Evolutionary conservation across 2,113 vertebrate genomes (phyloP), one percentile per base, ranked within the genome.

Genomic region (Oreochromis spilurus): DNA sequence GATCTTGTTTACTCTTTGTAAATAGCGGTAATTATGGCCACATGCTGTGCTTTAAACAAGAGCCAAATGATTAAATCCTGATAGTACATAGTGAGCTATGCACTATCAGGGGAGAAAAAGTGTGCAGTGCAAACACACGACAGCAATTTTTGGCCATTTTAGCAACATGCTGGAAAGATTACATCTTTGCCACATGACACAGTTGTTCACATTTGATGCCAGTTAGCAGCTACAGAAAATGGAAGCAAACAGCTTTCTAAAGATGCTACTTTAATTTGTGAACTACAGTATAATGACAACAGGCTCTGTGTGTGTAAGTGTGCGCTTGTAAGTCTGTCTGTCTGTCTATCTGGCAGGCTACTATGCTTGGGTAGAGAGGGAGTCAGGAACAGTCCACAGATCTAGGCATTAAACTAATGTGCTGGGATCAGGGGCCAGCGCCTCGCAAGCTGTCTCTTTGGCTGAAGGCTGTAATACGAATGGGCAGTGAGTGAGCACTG

Each of bases 401-500:
- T 94, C 92, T 93, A 92, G 88, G 90, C 93, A 94, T 95, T 96
- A 95, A 96, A 94, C 92, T 93, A 96, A 96, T 96, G 93, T 92
- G 93, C 92, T 87, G 93, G 93, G 95, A 96, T 94, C 95, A 93
- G 90, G 93, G 94, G 94, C 94, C 94, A 89, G 88, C 38, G 92
- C 88, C 90, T 94, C 83, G 45, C 94, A 95, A 96, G 93, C 95
- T 96, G 95, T 95, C 95, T 94, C 83, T 87, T 94, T 93, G 94
- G 95, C 96, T 90, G 52, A 82, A 45, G 90, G 93, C 95, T 93
- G 31, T 87, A 93, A 94, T 91, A 79, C 48, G 38, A 90, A 79
- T 60, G 94, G 90, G 92, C 90, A 94, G 81, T 78, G 92, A 90
- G 88, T 55, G 83, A 92, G 67, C 80, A 17, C 87, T 92, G 84